A percentile compares a stretch with the other conserved stretches of the same genome.
These are phyloP conservation scores for Trachemys scripta DNA, from an alignment of 2,113 vertebrate genomes.

Conservation along the genomic window DNA sequence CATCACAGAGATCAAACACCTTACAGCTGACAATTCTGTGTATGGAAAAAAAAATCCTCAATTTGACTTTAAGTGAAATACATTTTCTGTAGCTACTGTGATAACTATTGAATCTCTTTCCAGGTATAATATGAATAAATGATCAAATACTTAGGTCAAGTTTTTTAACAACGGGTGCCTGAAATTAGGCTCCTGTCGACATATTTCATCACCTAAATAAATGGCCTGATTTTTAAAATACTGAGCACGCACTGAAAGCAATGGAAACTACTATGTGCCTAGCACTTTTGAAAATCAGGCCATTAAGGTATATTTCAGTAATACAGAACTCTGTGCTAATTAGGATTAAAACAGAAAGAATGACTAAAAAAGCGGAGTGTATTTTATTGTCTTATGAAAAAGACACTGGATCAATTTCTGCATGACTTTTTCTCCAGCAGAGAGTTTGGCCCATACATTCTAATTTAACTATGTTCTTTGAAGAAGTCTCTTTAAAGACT, in stretches of 20 bases:
- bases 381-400: not conserved
- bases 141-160: not conserved
- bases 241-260: not conserved
- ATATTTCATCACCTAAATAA: not conserved
- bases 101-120: not conserved
- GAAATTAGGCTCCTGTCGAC: not conserved
- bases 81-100: not conserved
- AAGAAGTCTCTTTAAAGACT: slow-evolving; percentile 37
- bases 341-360: not conserved
- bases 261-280: not conserved
- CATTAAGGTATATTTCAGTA: not conserved
- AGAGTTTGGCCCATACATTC: not conserved
- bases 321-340: slow-evolving; percentile 60
- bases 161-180: not conserved
- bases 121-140: not conserved
- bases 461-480: fast-evolving
- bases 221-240: not conserved
- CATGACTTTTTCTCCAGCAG: not conserved
- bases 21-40: not conserved
- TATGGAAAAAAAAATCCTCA: not conserved
- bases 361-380: not conserved
- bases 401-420: not conserved
- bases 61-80: not conserved
- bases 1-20: not conserved
- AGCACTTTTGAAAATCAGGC: slow-evolving; percentile 56